Conservation (phyloP, 2,797 vertebrate species). For the Rhabdophis nuchalis region DNA sequence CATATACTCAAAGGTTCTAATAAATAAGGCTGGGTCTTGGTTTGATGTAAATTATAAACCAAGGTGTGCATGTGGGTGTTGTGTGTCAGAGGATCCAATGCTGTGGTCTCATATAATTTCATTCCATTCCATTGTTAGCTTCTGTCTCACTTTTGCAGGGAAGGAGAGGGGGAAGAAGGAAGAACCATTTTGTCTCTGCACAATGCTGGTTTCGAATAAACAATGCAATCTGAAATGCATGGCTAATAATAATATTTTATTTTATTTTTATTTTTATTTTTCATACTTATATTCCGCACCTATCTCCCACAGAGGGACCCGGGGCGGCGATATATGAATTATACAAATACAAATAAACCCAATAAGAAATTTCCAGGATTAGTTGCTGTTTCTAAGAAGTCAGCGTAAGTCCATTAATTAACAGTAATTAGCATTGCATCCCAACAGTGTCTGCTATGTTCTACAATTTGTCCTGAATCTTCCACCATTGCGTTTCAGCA, state of each 20-base stretch:
- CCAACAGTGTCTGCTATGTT: not conserved
- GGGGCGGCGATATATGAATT: too few species aligned
- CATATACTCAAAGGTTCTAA: not conserved
- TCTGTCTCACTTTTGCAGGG: not conserved
- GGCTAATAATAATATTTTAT: not conserved
- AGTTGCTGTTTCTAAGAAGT: not conserved
- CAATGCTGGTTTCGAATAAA: not conserved
- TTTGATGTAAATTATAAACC: conserved; percentile 7
- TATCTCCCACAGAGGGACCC: too few species aligned
- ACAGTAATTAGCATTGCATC: not conserved
- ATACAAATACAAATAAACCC: not conserved
- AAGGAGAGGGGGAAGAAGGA: not conserved
- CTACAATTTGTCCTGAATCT: not conserved
- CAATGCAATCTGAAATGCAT: not conserved
- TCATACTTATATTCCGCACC: too few species aligned
- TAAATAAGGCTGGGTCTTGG: not conserved
- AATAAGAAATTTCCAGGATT: not conserved
- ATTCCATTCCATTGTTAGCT: not conserved
- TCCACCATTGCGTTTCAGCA: not conserved
- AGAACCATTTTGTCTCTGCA: not conserved
- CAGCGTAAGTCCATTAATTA: not conserved
- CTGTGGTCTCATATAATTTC: not conserved
- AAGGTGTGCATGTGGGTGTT: not conserved
- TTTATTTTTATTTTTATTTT: too few species aligned
- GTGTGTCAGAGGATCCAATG: not conserved